Conservation (phyloP, 2,797 vertebrate species). For the Megalops cyprinoides region DNA sequence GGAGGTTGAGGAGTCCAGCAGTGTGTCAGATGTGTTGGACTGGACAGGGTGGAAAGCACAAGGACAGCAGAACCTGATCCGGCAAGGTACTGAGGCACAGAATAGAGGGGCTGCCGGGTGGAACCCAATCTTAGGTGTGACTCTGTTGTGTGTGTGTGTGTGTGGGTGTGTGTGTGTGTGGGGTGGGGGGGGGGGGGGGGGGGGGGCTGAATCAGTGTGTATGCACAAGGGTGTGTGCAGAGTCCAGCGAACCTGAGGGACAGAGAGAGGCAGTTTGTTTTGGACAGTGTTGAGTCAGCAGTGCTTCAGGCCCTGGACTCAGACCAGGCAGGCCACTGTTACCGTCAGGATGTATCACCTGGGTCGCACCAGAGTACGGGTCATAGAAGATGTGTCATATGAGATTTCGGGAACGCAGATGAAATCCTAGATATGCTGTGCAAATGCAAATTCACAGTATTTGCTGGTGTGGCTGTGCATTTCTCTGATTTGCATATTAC, state of each 20-base stretch:
- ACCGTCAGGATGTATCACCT: neutral
- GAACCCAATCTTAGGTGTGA: constrained; percentile 16
- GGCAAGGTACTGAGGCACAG: constrained; percentile 21
- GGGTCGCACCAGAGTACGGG: neutral
- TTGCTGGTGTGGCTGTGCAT: constrained; percentile 17
- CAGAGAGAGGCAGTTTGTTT: neutral
- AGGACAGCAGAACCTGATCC: constrained; percentile 62
- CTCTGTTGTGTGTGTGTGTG: constrained; percentile 4
- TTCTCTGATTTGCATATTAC: neutral
- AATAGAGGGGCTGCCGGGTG: neutral
- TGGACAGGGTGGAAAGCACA: constrained; percentile 49
- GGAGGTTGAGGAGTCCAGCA: constrained; percentile 32
- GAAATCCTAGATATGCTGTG: neutral
- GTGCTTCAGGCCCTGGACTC: neutral
- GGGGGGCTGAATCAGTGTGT: neutral
- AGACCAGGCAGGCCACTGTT: neutral
- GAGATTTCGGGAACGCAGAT: neutral
- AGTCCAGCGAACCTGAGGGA: constrained; percentile 17
- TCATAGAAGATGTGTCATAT: neutral
- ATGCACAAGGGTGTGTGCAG: neutral
- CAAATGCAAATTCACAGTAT: neutral
- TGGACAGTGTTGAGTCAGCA: constrained; percentile 13
- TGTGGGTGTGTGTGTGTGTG: constrained; percentile 12
- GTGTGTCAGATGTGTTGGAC: constrained; percentile 50
- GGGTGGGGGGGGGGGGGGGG: neutral